A percentile compares a stretch with the other conserved stretches of the same genome.
phyloP scores from a whole-genome alignment of 2,113 vertebrate species.

The Circaetus gallicus region DNA sequence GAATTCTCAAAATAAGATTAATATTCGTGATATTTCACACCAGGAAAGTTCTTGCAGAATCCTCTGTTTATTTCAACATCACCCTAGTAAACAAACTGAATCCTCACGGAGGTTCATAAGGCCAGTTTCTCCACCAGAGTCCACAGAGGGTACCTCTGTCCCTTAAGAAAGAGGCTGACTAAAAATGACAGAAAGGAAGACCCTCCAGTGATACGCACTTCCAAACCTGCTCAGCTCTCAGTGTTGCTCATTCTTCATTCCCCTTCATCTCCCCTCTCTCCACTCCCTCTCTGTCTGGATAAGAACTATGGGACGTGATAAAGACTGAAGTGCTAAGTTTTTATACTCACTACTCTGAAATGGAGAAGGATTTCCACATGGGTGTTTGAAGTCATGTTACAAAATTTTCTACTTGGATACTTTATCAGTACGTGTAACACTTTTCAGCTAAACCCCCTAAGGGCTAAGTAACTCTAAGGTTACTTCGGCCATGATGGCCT shows the following conservation, averaged over 20 bases:
- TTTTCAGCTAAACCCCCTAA: not conserved
- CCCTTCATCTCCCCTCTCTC: not conserved
- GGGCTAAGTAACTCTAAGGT: not conserved
- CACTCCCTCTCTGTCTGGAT: not conserved
- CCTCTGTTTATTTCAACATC: constrained; percentile 55
- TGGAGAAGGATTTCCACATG: not conserved
- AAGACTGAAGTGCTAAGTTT: not conserved
- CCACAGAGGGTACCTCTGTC: not conserved
- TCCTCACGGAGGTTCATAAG: not conserved
- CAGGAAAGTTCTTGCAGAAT: constrained; percentile 61
- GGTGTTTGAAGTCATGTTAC: not conserved
- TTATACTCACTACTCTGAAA: not conserved
- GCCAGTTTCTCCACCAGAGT: not conserved
- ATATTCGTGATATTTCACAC: constrained; percentile 46
- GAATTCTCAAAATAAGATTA: constrained; percentile 54
- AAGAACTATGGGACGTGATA: fast-evolving
- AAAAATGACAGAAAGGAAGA: not conserved
- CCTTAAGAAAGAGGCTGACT: not conserved
- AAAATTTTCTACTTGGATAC: not conserved
- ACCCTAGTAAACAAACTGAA: constrained; percentile 39
- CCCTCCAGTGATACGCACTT: not conserved
- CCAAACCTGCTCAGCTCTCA: not conserved
- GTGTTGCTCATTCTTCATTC: not conserved
- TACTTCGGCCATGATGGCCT: not conserved
- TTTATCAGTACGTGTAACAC: not conserved